These are phyloP conservation scores for Chelonia mydas DNA, from an alignment of 2,797 vertebrate species.

Conservation along the genomic window DNA sequence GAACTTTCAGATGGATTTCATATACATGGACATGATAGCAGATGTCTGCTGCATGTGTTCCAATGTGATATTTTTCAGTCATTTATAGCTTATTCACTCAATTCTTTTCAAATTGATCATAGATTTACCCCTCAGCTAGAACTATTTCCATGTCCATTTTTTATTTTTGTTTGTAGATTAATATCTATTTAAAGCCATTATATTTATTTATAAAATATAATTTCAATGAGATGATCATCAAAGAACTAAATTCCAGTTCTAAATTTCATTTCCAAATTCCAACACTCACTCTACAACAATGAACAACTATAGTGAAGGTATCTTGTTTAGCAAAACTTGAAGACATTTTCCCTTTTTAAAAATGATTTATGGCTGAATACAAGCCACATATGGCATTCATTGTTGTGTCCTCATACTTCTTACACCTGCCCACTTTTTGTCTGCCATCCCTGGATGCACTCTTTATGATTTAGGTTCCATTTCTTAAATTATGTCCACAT, in stretches of 20 bases:
- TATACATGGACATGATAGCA: not conserved
- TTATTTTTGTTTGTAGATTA: conserved; percentile 17
- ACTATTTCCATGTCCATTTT: not conserved
- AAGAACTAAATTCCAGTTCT: not conserved
- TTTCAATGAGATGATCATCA: not conserved
- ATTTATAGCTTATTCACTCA: not conserved
- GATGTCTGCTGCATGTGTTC: not conserved
- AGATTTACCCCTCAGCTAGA: not conserved
- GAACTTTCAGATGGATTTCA: not conserved
- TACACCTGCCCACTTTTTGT: not conserved
- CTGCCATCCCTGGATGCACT: not conserved
- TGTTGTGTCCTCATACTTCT: not conserved
- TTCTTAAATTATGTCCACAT: not conserved
- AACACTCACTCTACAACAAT: not conserved
- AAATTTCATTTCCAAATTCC: not conserved
- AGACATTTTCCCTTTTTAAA: not conserved
- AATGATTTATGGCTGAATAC: not conserved
- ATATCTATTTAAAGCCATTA: not conserved
- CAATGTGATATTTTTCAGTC: not conserved
- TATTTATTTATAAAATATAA: not conserved
- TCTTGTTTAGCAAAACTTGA: not conserved
- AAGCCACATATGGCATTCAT: not conserved
- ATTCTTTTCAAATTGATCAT: not conserved
- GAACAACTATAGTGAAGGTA: not conserved
- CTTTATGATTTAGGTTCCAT: not conserved